A percentile compares a stretch with the other conserved stretches of the same genome.
phyloP scores from a whole-genome alignment of 2,797 vertebrate genomes.

The Capromys pilorides region DNA sequence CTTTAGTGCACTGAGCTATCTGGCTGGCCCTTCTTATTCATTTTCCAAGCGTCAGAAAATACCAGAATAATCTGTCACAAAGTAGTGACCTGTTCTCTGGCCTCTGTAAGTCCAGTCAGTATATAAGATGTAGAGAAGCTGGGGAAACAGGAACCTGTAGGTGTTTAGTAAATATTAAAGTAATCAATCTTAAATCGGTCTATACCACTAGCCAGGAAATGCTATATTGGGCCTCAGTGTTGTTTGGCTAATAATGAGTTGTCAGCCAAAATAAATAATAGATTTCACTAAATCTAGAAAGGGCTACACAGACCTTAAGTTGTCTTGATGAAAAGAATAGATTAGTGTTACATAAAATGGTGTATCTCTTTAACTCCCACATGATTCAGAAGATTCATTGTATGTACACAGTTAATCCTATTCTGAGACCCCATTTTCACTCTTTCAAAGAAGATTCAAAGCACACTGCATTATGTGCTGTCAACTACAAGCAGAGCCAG shows the following conservation, averaged over 20 bases:
- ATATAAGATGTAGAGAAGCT: neutral
- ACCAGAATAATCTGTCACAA: neutral
- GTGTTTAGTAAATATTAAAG: conserved; percentile 32
- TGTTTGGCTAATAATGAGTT: conserved; percentile 43
- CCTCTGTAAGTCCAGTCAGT: neutral
- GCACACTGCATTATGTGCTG: neutral
- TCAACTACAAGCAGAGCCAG: neutral
- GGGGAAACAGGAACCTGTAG: neutral
- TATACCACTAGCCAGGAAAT: conserved; percentile 1
- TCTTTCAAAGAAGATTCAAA: neutral
- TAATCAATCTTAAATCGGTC: conserved; percentile 41
- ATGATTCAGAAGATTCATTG: neutral
- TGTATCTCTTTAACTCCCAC: neutral
- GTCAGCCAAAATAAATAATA: conserved; percentile 34
- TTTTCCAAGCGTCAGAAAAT: neutral
- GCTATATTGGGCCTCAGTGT: neutral
- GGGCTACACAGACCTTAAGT: neutral
- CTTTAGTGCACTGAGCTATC: too few relatives aligned
- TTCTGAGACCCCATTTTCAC: neutral
- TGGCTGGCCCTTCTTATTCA: neutral
- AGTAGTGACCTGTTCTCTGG: conserved; percentile 17
- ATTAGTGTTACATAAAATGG: neutral
- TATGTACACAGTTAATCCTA: neutral
- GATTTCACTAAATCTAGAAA: conserved; percentile 36
- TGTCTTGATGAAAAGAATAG: neutral